These are phyloP conservation scores for Baccha elongata DNA, from an alignment of 2,888 invertebrate species.

Conservation along the genomic window DNA sequence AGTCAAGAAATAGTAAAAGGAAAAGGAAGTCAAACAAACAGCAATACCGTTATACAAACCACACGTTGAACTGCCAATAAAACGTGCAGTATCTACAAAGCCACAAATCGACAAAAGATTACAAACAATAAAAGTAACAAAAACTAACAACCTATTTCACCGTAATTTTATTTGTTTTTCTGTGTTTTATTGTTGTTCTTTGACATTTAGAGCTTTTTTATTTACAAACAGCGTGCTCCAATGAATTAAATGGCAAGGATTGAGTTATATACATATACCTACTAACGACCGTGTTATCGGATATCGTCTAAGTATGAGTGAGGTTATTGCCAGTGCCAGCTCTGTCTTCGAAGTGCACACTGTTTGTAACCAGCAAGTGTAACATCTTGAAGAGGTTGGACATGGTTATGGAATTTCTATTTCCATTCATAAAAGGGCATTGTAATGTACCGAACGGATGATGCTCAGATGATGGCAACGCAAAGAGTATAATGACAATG, in stretches of 20 bases:
- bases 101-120: constrained; percentile 48
- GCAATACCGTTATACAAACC: too few relatives aligned
- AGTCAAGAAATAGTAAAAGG: too few relatives aligned
- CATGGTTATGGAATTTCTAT: constrained; percentile 18
- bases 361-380: constrained; percentile 61
- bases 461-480: constrained; percentile 18
- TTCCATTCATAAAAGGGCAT: constrained; percentile 67
- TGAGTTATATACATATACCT: constrained; percentile 14
- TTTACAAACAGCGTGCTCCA: constrained; percentile 24
- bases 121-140: constrained; percentile 47
- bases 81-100: constrained; percentile 42
- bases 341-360: too few relatives aligned
- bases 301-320: constrained; percentile 14
- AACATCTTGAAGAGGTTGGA: constrained; percentile 34
- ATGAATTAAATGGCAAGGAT: constrained; percentile 34
- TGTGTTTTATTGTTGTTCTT: constrained; percentile 16
- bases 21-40: constrained; percentile 42
- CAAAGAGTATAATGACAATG: constrained; percentile 22
- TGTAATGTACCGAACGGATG: constrained; percentile 42
- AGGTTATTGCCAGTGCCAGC: constrained; percentile 57
- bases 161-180: background rate
- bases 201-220: constrained; percentile 38
- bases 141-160: background rate
- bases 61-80: constrained; percentile 61
- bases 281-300: constrained; percentile 1